Evolutionary conservation across 2,113 vertebrate species (phyloP).

Genomic region (Ranitomeya variabilis): DNA sequence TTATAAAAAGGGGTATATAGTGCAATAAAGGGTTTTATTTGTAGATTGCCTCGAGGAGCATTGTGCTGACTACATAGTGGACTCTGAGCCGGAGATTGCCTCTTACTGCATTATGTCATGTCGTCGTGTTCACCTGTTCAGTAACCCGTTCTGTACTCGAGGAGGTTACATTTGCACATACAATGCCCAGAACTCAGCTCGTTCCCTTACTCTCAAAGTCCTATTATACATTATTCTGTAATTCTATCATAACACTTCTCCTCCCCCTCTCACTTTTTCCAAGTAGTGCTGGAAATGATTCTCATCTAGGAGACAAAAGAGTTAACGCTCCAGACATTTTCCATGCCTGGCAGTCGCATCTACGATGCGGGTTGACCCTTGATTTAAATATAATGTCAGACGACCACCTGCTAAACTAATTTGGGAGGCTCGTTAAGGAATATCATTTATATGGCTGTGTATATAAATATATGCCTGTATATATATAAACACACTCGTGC

Average conservation of each 20-base stretch:
- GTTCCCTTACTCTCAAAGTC: no score
- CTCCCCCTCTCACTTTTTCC: neutral
- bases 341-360: conserved; percentile 2
- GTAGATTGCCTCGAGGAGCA: neutral
- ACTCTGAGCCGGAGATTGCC: conserved; percentile 27
- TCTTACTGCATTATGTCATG: conserved; percentile 7
- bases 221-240: neutral
- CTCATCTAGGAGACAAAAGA: neutral
- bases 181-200: neutral
- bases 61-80: conserved; percentile 38
- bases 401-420: conserved; percentile 46
- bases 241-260: neutral
- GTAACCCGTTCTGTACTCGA: neutral
- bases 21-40: conserved; percentile 29
- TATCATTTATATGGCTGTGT: neutral
- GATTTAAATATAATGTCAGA: conserved; percentile 41
- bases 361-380: neutral
- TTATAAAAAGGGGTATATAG: conserved; percentile 26
- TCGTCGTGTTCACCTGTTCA: neutral
- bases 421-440: conserved; percentile 11
- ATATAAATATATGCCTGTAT: neutral
- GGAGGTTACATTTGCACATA: conserved; percentile 1
- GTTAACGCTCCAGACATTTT: neutral
- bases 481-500: neutral
- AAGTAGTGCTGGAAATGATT: neutral